Evolutionary conservation across 23 tunicate species (phyloP).

Genomic region (Trididemnum miniatum): DNA sequence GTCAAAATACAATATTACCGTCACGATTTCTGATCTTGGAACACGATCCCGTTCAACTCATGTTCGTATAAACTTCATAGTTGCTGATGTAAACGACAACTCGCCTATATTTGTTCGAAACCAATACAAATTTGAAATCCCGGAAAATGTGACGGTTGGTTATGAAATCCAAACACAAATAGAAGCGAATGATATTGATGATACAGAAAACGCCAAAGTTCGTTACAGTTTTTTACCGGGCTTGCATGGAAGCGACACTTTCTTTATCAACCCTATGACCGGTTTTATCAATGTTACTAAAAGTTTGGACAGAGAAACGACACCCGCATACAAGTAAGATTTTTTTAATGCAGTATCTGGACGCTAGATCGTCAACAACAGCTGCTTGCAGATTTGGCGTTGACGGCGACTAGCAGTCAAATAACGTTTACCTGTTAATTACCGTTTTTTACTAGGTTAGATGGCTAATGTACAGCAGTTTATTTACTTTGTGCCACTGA

Average conservation of each 20-base stretch:
- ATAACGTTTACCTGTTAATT: too few relatives aligned
- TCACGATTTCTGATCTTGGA: conserved; percentile 52
- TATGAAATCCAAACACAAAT: conserved; percentile 20
- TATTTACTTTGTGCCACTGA: too few relatives aligned
- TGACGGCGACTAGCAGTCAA: too few relatives aligned
- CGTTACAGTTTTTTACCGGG: conserved; percentile 25
- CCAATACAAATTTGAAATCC: conserved; percentile 41
- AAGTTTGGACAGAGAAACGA: conserved; percentile 43
- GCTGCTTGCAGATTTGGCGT: too few relatives aligned
- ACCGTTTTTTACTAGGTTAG: too few relatives aligned
- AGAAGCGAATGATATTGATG: conserved; percentile 53
- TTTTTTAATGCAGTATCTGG: too few relatives aligned
- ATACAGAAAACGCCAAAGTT: conserved; percentile 45
- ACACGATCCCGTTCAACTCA: background rate
- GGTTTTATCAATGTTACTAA: conserved; percentile 53
- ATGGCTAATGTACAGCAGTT: too few relatives aligned
- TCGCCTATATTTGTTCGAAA: conserved; percentile 48
- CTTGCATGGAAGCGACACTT: conserved; percentile 1
- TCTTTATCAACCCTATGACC: conserved; percentile 38
- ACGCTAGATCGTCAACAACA: too few relatives aligned
- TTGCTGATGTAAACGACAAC: conserved; percentile 76
- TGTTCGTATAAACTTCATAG: conserved; percentile 10
- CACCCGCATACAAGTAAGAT: conserved; percentile 43
- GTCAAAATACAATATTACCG: conserved; percentile 38
- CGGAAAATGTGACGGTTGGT: conserved; percentile 55